Conservation (phyloP, 2,888 invertebrate genomes). For the Tachina grossa region DNA sequence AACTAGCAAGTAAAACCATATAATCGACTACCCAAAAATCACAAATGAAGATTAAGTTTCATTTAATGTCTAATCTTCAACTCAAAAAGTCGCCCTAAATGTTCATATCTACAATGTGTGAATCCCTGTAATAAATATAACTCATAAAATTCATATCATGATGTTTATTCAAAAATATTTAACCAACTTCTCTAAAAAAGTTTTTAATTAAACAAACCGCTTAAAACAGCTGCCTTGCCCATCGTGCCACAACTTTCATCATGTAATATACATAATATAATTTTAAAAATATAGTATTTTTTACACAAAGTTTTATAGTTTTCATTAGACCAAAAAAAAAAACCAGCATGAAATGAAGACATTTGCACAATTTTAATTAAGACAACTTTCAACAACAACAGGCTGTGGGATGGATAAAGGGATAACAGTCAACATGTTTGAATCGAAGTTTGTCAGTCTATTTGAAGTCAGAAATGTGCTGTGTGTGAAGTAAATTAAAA, state of each 20-base stretch:
- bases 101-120: no score
- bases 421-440: constrained; percentile 29
- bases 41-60: no score
- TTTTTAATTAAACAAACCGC: constrained; percentile 13
- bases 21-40: no score
- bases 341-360: not conserved
- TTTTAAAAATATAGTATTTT: no score
- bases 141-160: not conserved
- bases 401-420: constrained; percentile 23
- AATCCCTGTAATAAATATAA: no score
- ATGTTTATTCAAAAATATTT: not conserved
- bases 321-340: not conserved
- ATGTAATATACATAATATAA: not conserved
- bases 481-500: not conserved
- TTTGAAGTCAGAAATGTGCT: not conserved
- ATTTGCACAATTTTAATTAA: constrained; percentile 58
- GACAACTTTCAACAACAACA: constrained; percentile 41
- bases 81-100: no score
- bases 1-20: no score
- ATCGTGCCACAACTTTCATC: not conserved
- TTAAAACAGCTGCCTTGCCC: not conserved
- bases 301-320: not conserved
- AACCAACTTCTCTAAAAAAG: not conserved
- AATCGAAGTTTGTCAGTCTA: constrained; percentile 19
- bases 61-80: no score